Percentiles rank a stretch among this genome's conserved stretches.
Conservation (phyloP, 2,888 invertebrate species). For the Pomacea canaliculata region DNA sequence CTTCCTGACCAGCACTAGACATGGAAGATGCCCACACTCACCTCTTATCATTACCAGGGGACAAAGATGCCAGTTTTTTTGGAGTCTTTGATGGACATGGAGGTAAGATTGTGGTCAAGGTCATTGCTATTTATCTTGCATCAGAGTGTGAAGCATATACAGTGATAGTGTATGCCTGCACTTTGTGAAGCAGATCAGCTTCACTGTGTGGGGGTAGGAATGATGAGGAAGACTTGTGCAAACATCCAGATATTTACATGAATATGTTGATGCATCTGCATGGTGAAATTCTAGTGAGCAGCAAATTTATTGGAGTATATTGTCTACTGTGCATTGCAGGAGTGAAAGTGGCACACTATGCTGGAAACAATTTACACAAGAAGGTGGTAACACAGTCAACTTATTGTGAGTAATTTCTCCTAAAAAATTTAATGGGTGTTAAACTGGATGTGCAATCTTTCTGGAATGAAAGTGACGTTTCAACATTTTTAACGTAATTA, state of each 20-base stretch:
- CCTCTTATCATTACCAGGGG: conserved; percentile 85
- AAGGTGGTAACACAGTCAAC: conserved; percentile 84
- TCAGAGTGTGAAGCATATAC: neutral
- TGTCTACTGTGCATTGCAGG: conserved; percentile 73
- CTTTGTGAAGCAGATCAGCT: neutral
- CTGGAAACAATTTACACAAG: conserved; percentile 94
- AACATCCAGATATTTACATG: too few relatives aligned
- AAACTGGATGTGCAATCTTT: too few relatives aligned
- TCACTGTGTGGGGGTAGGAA: neutral
- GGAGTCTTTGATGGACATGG: conserved; percentile 98
- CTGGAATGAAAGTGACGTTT: too few relatives aligned
- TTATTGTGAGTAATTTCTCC: conserved; percentile 73
- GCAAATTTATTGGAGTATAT: too few relatives aligned
- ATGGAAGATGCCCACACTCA: conserved; percentile 99
- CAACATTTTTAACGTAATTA: too few relatives aligned
- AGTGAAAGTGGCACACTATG: conserved; percentile 91
- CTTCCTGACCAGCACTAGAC: conserved; percentile 61
- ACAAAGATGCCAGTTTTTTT: conserved; percentile 93
- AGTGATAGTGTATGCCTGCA: neutral
- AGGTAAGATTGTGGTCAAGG: conserved; percentile 72
- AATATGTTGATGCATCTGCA: too few relatives aligned
- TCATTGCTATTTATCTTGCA: neutral
- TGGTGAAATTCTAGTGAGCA: too few relatives aligned
- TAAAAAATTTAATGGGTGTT: neutral
- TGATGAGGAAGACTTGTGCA: too few relatives aligned